Evolutionary conservation across 2,888 invertebrate genomes (phyloP).

Genomic region (Lithodes maja): DNA sequence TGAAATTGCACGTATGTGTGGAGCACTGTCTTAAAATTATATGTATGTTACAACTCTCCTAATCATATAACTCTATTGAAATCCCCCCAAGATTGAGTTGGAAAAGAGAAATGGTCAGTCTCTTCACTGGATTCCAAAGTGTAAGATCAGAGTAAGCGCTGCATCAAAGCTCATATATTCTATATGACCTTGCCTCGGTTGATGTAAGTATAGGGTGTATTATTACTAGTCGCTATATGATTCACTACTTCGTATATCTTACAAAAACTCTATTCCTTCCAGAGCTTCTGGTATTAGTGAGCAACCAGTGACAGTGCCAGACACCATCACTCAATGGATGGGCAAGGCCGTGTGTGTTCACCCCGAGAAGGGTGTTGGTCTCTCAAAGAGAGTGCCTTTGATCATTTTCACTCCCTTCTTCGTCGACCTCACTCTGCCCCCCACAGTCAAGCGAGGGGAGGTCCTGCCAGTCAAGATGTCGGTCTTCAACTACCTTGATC

Average conservation of each 20-base stretch:
- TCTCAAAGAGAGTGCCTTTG: constrained; percentile 76
- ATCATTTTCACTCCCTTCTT: constrained; percentile 80
- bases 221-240: too few species aligned
- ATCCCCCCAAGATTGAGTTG: too few species aligned
- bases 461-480: constrained; percentile 69
- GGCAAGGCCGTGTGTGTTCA: constrained; percentile 78
- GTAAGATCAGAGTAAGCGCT: too few species aligned
- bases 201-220: too few species aligned
- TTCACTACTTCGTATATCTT: not conserved
- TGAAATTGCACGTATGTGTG: too few species aligned
- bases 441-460: constrained; percentile 70
- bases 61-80: too few species aligned
- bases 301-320: constrained; percentile 76
- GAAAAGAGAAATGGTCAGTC: too few species aligned
- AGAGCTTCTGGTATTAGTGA: constrained; percentile 50
- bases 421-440: constrained; percentile 69
- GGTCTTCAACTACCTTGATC: constrained; percentile 69
- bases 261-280: not conserved
- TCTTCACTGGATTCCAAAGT: too few species aligned
- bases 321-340: constrained; percentile 81
- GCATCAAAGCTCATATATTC: too few species aligned
- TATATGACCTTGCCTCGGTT: too few species aligned
- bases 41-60: too few species aligned
- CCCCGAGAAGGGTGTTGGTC: constrained; percentile 76
- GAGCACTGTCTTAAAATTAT: too few species aligned